These are phyloP conservation scores for Dexiosoma caninum DNA, from an alignment of 2,888 invertebrate species.

Conservation along the genomic window DNA sequence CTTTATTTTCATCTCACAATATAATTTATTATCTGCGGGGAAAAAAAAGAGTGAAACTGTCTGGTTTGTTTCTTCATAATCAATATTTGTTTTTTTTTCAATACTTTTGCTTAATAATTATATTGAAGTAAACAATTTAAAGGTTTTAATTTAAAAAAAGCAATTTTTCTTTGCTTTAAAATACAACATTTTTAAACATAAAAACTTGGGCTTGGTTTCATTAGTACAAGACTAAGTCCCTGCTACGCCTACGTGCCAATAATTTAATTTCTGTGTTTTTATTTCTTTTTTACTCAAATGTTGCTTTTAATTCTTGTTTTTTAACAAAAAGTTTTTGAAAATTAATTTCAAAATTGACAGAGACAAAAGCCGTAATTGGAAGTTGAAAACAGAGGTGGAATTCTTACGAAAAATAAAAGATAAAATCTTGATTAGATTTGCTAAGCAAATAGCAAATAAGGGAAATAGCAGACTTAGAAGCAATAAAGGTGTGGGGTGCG, in stretches of 20 bases:
- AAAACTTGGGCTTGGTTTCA: conserved; percentile 35
- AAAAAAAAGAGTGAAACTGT: not conserved
- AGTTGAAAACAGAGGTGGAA: not conserved
- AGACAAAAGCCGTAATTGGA: not conserved
- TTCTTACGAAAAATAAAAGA: not conserved
- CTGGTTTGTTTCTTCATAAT: not conserved
- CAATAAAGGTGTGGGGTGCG: too few species aligned
- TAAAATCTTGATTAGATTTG: too few species aligned
- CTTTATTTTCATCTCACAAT: not conserved
- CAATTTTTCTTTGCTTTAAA: not conserved
- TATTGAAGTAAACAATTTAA: not conserved
- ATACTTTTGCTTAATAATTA: conserved; percentile 18
- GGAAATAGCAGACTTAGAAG: too few species aligned
- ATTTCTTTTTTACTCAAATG: conserved; percentile 4
- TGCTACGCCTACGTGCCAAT: conserved; percentile 28
- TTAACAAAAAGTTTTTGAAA: not conserved
- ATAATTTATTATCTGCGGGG: conserved; percentile 31
- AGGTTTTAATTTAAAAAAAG: conserved; percentile 31
- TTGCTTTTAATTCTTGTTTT: conserved; percentile 6
- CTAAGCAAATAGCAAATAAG: too few species aligned
- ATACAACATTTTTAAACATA: not conserved
- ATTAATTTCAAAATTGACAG: not conserved
- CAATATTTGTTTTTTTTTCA: too few species aligned
- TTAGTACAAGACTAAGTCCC: conserved; percentile 13
- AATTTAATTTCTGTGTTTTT: not conserved